Evolutionary conservation across 2,797 vertebrate genomes (phyloP), one percentile per base, ranked within the genome.

Genomic region (Salarias fasciatus): DNA sequence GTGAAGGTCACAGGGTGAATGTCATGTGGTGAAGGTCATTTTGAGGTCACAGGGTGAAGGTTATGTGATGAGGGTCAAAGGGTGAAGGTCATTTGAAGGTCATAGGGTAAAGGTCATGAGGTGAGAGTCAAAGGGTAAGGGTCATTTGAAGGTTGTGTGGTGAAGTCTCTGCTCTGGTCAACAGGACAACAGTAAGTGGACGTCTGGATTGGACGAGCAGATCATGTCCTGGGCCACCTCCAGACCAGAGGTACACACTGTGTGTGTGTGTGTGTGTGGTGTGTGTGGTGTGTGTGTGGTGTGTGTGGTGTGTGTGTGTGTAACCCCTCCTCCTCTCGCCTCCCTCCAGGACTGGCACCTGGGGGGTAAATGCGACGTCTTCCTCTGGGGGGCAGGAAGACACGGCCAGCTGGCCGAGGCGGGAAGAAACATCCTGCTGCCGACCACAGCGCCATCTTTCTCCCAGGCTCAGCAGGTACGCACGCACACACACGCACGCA

Each of bases 181-280:
- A 40, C 82, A 99, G 97, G 96, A 99, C 86, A 99, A 99, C 84
- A 95, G 95, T 74, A 98, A 98, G 71, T 98, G 97, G 97, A 93
- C 92, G 18, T 92, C 92, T 75, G 95, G 95, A 14, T 92, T 97
- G 94, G 97, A 99, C 76, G 97, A 99, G 56, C 97, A 99, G 85
- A 95, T 99, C 78, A 99, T 99, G 96, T 97, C 96, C n/a, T 99
- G 97, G 97, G 97, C 97, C 79, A 97, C 95, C 0, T 95, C 95
- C 4, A 94, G 94, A 86, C 97, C 97, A 38, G 97, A 99, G 95
- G 97, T 99, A 72, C 7, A 18, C 3, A 5, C 1, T 7, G 8
- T 47, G 6, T 48, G 30, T 7, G n/a, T 33, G 5, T 4, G 1
- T 10, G 11, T 47, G 6, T 48, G 30, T 7, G 8, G 12, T 0